Base-by-base conservation (phyloP, 1,140 invertebrate genomes). In the Hypothenemus hampei region DNA sequence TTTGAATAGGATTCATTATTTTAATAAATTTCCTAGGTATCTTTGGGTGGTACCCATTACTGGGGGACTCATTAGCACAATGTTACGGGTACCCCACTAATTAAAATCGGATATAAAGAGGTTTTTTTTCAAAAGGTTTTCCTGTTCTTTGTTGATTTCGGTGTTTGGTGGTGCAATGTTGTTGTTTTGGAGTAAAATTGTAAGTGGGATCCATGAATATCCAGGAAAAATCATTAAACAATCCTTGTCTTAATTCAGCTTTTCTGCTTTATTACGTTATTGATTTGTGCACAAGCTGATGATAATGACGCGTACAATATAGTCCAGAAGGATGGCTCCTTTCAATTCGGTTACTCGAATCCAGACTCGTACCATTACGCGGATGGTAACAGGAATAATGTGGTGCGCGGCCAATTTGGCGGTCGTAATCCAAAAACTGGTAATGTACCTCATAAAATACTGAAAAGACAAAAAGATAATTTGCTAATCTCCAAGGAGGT, bases 331-430 rank as follows among this genome's bases (percentile, higher is more conserved):
- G 80, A 82, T 71, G 81, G 81, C 60, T 82, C 81, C 16, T 83
- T 76, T 61, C 75, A 80, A 70, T 83, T 82, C 70, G 79, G 81
- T 59, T 85, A 82, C 64, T 72, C 79, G 37, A 83, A 82, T 64
- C 76, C 81, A 66, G 81, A 86, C 65, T 80, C 77, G 58, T 84
- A 81, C 66, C 82, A 84, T 66, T 71, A 77, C 53, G 78, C 78
- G 33, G 74, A 77, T 52, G 80, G 74, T 6, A 81, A 76, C 65
- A 66, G 77, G 49, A 77, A 79, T 59, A 80, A 80, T 40, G 74
- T 81, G 13, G 81, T 84, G 11, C 75, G 78, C 39, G 81, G 81
- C 21, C 72, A 80, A 61, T 84, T 82, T 65, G 81, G 81, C 36
- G 76, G 78, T 40, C 71, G 79, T 61, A 82, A 81, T 67, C 81